A percentile compares a stretch with the other conserved stretches of the same genome.
Evolutionary conservation across 2,888 invertebrate species (phyloP).

Genomic region (Melitaea athalia): DNA sequence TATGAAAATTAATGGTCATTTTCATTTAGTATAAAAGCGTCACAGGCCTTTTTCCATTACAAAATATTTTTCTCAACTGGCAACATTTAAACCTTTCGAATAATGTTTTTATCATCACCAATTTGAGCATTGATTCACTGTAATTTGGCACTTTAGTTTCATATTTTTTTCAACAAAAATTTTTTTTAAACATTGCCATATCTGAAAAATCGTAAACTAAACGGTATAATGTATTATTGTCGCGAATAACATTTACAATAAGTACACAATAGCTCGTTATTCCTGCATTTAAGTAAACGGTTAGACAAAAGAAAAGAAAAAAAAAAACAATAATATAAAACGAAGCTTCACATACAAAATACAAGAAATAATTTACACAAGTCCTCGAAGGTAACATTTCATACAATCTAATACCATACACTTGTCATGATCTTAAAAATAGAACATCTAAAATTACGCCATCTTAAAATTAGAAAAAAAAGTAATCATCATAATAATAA

Average conservation of each 20-base stretch:
- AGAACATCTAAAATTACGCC: conserved; percentile 79
- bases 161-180: neutral
- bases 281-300: conserved; percentile 46
- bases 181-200: conserved; percentile 19
- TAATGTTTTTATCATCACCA: conserved; percentile 20
- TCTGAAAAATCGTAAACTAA: conserved; percentile 10
- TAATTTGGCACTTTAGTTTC: conserved; percentile 37
- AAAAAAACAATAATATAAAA: conserved; percentile 51
- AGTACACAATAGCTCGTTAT: conserved; percentile 51
- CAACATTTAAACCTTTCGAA: conserved; percentile 25
- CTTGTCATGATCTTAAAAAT: conserved; percentile 76
- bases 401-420: conserved; percentile 61
- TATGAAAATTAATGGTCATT: conserved; percentile 23
- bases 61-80: conserved; percentile 26
- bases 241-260: conserved; percentile 43
- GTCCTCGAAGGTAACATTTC: conserved; percentile 58
- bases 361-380: conserved; percentile 63
- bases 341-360: conserved; percentile 66
- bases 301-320: conserved; percentile 52
- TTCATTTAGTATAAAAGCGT: conserved; percentile 36
- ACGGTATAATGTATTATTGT: conserved; percentile 25
- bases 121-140: conserved; percentile 34
- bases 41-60: conserved; percentile 29
- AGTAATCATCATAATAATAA: conserved; percentile 56
- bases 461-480: conserved; percentile 71